Percentiles rank a stretch among this genome's conserved stretches.
Conservation (phyloP, 2,113 vertebrate species). For the Gymnogyps californianus region DNA sequence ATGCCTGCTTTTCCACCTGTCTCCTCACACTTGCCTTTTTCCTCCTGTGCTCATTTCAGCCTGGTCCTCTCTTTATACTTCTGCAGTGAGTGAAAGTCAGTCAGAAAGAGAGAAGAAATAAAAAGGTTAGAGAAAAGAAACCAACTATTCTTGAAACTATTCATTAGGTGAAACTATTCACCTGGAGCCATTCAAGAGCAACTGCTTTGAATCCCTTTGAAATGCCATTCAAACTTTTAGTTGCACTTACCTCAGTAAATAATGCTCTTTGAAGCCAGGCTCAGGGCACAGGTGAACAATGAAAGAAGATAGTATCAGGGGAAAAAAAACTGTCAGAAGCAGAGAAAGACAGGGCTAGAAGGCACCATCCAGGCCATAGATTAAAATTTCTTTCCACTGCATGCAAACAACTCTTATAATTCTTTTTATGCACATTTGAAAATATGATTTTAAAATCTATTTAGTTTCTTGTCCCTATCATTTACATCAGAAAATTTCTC, state of each 20-base stretch:
- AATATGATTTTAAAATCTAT: background rate
- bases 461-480: background rate
- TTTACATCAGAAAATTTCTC: background rate
- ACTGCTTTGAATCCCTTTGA: slow-evolving; percentile 4
- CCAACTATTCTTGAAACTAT: background rate
- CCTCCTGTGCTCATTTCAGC: background rate
- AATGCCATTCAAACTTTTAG: slow-evolving; percentile 12
- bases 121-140: background rate
- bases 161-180: slow-evolving; percentile 7
- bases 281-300: background rate
- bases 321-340: background rate
- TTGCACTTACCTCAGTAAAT: background rate
- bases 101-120: background rate
- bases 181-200: background rate
- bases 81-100: background rate
- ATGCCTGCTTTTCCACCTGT: background rate
- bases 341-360: background rate
- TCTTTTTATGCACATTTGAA: background rate
- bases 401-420: background rate
- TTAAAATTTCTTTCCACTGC: background rate
- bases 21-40: background rate
- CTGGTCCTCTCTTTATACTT: background rate
- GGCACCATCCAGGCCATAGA: background rate
- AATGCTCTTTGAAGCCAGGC: background rate
- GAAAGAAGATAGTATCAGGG: background rate